phyloP scores from a whole-genome alignment of 2,888 invertebrate genomes.

The Mimas tiliae region DNA sequence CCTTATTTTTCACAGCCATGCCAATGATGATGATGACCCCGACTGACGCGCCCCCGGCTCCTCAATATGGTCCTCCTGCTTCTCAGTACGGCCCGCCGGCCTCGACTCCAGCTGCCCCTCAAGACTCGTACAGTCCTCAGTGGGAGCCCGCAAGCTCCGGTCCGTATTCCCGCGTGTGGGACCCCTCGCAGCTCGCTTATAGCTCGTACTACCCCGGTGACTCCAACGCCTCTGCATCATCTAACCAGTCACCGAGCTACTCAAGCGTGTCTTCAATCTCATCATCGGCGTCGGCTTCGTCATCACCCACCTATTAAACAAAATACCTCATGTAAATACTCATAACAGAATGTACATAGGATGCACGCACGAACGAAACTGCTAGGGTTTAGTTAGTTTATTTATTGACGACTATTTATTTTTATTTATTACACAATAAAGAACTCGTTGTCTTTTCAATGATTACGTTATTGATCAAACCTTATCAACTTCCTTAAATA shows the following conservation, averaged over 20 bases:
- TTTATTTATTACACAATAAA: slow-evolving; percentile 81
- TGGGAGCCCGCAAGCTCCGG: slow-evolving; percentile 90
- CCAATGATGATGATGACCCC: slow-evolving; percentile 90
- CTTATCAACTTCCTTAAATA: not conserved
- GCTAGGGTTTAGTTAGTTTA: slow-evolving; percentile 73
- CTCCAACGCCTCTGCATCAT: slow-evolving; percentile 82
- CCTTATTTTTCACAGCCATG: slow-evolving; percentile 81
- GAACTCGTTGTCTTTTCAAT: slow-evolving; percentile 61
- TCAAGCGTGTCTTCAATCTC: slow-evolving; percentile 79
- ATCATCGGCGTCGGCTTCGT: slow-evolving; percentile 61
- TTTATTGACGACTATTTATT: slow-evolving; percentile 79
- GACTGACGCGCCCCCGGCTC: slow-evolving; percentile 85
- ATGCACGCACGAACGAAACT: slow-evolving; percentile 67
- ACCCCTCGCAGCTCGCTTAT: slow-evolving; percentile 88
- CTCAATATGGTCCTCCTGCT: slow-evolving; percentile 89
- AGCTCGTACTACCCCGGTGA: slow-evolving; percentile 89
- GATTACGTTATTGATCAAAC: slow-evolving; percentile 35
- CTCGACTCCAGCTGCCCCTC: slow-evolving; percentile 85
- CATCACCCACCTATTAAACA: slow-evolving; percentile 62
- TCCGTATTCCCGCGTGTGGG: slow-evolving; percentile 92
- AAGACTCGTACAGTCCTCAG: slow-evolving; percentile 89
- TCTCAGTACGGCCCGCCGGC: slow-evolving; percentile 80
- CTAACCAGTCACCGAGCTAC: slow-evolving; percentile 82
- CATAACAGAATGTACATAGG: slow-evolving; percentile 58
- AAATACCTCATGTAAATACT: slow-evolving; percentile 64